phyloP scores from a whole-genome alignment of 2,113 vertebrate genomes.

The Saccopteryx leptura region DNA sequence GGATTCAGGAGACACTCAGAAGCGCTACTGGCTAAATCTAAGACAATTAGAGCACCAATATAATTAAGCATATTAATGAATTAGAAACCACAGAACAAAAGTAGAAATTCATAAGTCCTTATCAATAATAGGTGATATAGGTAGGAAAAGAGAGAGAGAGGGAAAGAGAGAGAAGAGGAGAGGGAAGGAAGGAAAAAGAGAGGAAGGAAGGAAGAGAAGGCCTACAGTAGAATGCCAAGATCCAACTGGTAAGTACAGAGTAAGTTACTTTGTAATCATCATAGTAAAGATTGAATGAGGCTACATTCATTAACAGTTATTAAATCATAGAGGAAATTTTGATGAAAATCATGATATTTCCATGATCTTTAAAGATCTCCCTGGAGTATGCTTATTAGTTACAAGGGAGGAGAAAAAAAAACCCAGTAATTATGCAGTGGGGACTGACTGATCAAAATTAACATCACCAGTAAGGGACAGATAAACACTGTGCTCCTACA shows the following conservation, averaged over 20 bases:
- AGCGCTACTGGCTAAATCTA: not conserved
- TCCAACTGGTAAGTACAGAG: not conserved
- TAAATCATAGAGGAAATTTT: not conserved
- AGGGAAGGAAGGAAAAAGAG: too few species aligned
- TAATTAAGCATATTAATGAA: not conserved
- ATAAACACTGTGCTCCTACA: not conserved
- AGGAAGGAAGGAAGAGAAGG: too few species aligned
- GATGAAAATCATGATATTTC: not conserved
- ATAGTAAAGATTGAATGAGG: not conserved
- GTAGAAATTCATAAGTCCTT: not conserved
- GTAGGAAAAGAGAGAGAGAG: not conserved
- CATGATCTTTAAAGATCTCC: not conserved
- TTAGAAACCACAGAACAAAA: not conserved
- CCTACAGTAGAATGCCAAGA: not conserved
- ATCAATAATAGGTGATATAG: not conserved
- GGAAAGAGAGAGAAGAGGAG: too few species aligned
- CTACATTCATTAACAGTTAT: not conserved
- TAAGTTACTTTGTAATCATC: not conserved
- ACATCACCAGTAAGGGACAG: not conserved
- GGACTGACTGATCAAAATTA: not conserved
- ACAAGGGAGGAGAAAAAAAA: not conserved
- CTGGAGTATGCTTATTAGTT: not conserved
- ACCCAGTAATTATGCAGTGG: not conserved
- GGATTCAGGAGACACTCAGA: not conserved
- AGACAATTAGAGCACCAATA: not conserved